Evolutionary conservation across 1,140 invertebrate genomes (phyloP), one percentile per base, ranked within the genome.

Genomic region (Scaptomyza montana): DNA sequence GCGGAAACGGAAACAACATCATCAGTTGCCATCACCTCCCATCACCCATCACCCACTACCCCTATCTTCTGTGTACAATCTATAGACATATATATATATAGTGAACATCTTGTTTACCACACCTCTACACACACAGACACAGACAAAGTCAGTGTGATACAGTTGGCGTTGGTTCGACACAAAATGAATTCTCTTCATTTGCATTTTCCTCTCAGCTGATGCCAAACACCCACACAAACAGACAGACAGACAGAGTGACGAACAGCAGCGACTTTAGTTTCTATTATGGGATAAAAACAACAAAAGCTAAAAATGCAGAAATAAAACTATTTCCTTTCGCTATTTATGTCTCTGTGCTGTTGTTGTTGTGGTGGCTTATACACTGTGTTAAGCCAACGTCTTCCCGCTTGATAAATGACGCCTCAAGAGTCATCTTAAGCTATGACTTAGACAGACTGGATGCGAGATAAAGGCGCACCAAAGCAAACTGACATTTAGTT

Each of bases 111-210:
- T 47, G 39, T 43, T 43, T 60, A 12, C 30, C 16, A 39, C 16
- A 33, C 30, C 7, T 33, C 5, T 33, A 25, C 21, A 21, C 21
- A 21, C 21, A 21, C 21, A n/a, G n/a, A 21, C 21, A 25, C 21
- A 25, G 2, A 25, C 21, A 25, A 2, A 25, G 21, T 21, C 12
- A 30, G 21, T 43, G 55, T 41, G n/a, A 47, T 46, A 56, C 50
- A 51, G 51, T 64, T 70, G 45, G 60, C 67, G 25, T 63, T 75
- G 43, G 65, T 68, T 57, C 45, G 30, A 54, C 41, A 50, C 8
- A 41, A 80, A 76, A 80, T 47, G 67, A 65, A 73, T 80, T 80
- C 67, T 73, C 56, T 67, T 73, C 64, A 77, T 80, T 80, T 80
- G 78, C 77, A 79, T 80, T 78, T 65, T 10, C 51, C 63, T 19